Conservation (phyloP, 2,888 invertebrate genomes). For the Platycheirus albimanus region DNA sequence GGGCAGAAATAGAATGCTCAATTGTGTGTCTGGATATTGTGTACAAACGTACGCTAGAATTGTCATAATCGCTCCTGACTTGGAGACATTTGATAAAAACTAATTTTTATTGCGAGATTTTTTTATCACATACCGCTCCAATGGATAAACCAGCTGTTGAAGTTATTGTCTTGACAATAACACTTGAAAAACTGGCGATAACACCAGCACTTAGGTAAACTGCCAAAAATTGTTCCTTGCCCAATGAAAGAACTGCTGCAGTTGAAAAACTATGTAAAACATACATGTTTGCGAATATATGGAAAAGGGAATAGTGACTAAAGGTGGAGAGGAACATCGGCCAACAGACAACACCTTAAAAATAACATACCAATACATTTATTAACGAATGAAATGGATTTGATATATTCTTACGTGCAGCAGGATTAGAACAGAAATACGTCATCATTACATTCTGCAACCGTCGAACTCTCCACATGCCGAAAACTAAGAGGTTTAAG, state of each 20-base stretch:
- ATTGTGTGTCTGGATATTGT: constrained; percentile 93
- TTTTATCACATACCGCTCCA: constrained; percentile 91
- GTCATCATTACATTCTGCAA: constrained; percentile 89
- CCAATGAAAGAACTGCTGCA: constrained; percentile 88
- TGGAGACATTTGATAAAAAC: constrained; percentile 79
- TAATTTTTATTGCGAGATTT: neutral
- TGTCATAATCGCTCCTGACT: constrained; percentile 98
- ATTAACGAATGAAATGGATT: neutral
- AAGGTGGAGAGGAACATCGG: constrained; percentile 98
- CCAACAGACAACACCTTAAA: constrained; percentile 88
- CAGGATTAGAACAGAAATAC: constrained; percentile 93
- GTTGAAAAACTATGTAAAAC: constrained; percentile 92
- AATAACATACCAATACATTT: constrained; percentile 74
- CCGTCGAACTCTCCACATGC: constrained; percentile 90
- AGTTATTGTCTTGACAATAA: constrained; percentile 89
- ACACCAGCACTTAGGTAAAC: constrained; percentile 95
- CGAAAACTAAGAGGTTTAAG: constrained; percentile 90
- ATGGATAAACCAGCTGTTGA: constrained; percentile 90
- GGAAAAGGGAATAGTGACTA: constrained; percentile 94
- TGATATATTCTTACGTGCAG: constrained; percentile 86
- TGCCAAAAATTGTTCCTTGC: constrained; percentile 95
- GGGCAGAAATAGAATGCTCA: constrained; percentile 95
- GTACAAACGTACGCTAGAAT: constrained; percentile 94
- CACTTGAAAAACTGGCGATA: constrained; percentile 92
- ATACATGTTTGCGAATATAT: constrained; percentile 97